Percentiles rank a stretch among this genome's conserved stretches.
Evolutionary conservation across 2,888 invertebrate genomes (phyloP).

Genomic region (Spilarctia lutea): DNA sequence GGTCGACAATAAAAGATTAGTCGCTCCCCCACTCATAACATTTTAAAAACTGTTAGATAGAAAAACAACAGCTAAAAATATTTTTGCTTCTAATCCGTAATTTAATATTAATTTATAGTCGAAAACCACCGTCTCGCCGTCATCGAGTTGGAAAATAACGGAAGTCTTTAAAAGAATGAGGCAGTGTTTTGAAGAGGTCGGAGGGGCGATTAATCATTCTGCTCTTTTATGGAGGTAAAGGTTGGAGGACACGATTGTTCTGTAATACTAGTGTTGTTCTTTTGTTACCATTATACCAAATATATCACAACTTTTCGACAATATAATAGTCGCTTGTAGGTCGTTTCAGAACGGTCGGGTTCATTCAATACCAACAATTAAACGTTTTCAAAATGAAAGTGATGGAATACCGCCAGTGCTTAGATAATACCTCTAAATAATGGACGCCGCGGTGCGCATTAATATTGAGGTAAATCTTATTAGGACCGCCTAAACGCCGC

Average conservation of each 20-base stretch:
- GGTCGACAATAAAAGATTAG: constrained; percentile 10
- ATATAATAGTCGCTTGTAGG: constrained; percentile 61
- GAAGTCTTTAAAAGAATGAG: constrained; percentile 85
- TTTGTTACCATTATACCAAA: constrained; percentile 70
- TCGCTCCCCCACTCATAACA: constrained; percentile 18
- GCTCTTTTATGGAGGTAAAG: constrained; percentile 81
- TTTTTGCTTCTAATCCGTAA: constrained; percentile 74
- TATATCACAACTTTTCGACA: constrained; percentile 55
- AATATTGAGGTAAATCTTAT: constrained; percentile 86
- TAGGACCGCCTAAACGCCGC: constrained; percentile 83
- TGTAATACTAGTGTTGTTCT: constrained; percentile 77
- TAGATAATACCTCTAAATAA: constrained; percentile 83
- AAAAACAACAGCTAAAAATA: constrained; percentile 63
- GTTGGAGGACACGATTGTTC: constrained; percentile 82
- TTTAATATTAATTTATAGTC: constrained; percentile 83
- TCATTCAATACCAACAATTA: constrained; percentile 55
- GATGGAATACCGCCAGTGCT: constrained; percentile 69
- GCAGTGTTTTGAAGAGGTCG: constrained; percentile 85
- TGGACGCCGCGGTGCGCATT: constrained; percentile 84
- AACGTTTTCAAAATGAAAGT: constrained; percentile 64
- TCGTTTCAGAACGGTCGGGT: constrained; percentile 53
- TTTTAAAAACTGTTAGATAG: constrained; percentile 38
- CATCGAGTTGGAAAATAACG: constrained; percentile 85
- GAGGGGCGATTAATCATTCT: constrained; percentile 84
- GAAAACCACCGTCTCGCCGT: constrained; percentile 79